A percentile compares a stretch with the other conserved stretches of the same genome.
These are phyloP conservation scores for Cottus gobio DNA, from an alignment of 2,113 vertebrate species.

Conservation along the genomic window DNA sequence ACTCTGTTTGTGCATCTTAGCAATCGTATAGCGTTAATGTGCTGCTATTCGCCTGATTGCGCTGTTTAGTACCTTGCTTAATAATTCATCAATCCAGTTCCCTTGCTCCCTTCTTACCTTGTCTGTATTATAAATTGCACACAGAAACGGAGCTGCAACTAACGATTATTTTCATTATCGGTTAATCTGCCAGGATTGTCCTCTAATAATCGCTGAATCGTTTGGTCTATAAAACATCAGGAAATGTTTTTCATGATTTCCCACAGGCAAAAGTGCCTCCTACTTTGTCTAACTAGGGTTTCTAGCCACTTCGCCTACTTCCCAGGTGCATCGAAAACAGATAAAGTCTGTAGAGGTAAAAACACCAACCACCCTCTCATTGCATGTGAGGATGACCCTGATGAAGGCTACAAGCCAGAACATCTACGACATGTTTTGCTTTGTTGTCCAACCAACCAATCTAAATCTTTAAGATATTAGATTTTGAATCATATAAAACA, in stretches of 20 bases:
- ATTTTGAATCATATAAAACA: not conserved
- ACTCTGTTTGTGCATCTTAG: not conserved
- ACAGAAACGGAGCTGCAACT: not conserved
- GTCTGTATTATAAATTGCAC: conserved; percentile 7
- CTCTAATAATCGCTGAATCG: not conserved
- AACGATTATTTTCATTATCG: not conserved
- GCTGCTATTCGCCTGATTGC: conserved; percentile 20
- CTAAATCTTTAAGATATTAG: not conserved
- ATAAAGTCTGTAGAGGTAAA: not conserved
- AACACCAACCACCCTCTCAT: not conserved
- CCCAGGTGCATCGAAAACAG: not conserved
- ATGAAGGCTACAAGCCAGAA: not conserved
- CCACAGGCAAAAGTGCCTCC: not conserved
- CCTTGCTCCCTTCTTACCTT: conserved; percentile 8
- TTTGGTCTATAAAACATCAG: not conserved
- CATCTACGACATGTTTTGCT: not conserved
- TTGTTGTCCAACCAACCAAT: not conserved
- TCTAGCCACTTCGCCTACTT: not conserved
- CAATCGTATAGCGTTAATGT: not conserved
- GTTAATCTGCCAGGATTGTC: not conserved
- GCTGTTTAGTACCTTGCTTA: conserved; percentile 62
- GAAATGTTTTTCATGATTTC: not conserved
- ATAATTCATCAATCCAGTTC: conserved; percentile 59
- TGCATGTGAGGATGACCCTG: not conserved
- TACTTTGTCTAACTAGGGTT: not conserved